phyloP scores from a whole-genome alignment of 2,113 vertebrate genomes.

The Plotosus lineatus region DNA sequence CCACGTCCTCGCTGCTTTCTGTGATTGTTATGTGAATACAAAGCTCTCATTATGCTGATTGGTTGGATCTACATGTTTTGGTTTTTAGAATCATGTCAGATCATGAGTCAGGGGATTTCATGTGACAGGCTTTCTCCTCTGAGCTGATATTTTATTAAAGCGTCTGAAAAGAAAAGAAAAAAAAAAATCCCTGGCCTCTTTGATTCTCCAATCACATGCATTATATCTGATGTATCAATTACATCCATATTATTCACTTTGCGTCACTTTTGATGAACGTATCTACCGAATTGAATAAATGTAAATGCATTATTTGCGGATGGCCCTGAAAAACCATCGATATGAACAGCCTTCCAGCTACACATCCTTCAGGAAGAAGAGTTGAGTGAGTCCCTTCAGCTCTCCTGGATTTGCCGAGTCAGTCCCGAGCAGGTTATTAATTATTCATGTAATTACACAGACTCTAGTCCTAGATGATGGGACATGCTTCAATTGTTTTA shows the following conservation, averaged over 20 bases:
- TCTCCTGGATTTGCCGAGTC: constrained; percentile 47
- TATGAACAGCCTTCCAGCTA: neutral
- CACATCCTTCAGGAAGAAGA: neutral
- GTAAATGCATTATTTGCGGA: neutral
- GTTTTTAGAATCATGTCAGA: neutral
- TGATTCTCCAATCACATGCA: neutral
- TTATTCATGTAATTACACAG: constrained; percentile 67
- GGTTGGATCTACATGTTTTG: neutral
- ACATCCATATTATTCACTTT: neutral
- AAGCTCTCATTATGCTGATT: neutral
- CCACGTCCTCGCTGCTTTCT: too few species aligned
- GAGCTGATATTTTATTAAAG: neutral
- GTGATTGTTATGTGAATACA: neutral
- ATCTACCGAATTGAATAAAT: neutral
- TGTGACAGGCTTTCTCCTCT: neutral
- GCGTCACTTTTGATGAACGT: neutral
- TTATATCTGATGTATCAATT: neutral
- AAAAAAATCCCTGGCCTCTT: neutral
- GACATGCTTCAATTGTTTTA: constrained; percentile 59
- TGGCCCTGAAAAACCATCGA: neutral
- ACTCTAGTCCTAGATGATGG: constrained; percentile 64
- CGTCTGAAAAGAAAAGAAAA: neutral
- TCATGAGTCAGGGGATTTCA: neutral
- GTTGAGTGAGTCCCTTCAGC: constrained; percentile 53
- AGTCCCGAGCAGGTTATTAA: constrained; percentile 63